Evolutionary conservation across 2,113 vertebrate genomes (phyloP).

Genomic region (Mixornis gularis): DNA sequence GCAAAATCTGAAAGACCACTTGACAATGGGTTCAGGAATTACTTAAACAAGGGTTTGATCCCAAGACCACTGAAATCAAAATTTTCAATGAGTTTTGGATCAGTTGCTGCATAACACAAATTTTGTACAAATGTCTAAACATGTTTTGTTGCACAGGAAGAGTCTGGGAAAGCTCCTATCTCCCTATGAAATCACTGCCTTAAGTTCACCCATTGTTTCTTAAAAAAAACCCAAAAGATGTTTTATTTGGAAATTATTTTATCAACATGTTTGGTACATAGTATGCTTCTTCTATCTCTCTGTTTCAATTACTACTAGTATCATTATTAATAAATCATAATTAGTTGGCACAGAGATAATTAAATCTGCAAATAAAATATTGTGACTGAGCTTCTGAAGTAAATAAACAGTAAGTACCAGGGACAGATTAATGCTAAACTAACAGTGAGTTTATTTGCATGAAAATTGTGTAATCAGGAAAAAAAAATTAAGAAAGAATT

Average conservation of each 20-base stretch:
- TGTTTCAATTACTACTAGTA: not conserved
- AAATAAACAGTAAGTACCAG: not conserved
- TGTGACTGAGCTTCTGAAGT: not conserved
- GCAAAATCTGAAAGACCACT: not conserved
- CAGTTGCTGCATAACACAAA: not conserved
- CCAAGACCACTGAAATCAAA: not conserved
- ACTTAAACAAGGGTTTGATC: not conserved
- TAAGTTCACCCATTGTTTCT: not conserved
- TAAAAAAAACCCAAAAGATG: not conserved
- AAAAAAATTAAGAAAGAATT: not conserved
- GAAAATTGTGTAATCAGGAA: not conserved
- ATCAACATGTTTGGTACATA: not conserved
- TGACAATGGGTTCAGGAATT: not conserved
- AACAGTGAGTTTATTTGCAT: not conserved
- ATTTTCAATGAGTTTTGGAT: not conserved
- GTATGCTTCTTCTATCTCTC: not conserved
- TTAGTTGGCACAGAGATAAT: not conserved
- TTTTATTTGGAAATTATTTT: not conserved
- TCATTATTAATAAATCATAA: not conserved
- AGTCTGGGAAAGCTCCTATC: not conserved
- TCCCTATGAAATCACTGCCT: not conserved
- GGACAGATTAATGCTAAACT: not conserved
- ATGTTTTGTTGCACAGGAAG: not conserved
- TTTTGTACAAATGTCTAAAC: not conserved
- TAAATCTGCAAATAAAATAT: slow-evolving; percentile 13